phyloP scores from a whole-genome alignment of 2,888 invertebrate species.

The Sinopyrophorus schimmeli region DNA sequence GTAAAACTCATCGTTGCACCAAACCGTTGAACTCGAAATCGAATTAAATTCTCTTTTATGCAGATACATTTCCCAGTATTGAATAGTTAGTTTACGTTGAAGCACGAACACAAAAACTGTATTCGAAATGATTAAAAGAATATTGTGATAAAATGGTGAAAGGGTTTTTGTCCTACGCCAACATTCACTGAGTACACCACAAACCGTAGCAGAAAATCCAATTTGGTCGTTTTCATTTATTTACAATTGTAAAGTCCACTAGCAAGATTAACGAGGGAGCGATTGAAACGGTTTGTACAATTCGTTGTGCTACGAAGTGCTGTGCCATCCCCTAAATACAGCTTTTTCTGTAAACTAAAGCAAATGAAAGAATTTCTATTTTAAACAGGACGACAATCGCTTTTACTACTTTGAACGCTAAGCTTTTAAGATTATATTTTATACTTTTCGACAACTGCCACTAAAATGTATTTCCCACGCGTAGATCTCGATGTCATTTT shows the following conservation, averaged over 20 bases:
- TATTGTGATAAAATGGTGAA: constrained; percentile 1
- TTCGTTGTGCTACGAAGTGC: constrained; percentile 18
- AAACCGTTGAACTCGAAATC: constrained; percentile 9
- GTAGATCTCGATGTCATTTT: too few species aligned
- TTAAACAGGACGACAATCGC: constrained; percentile 1
- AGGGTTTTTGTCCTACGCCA: background rate
- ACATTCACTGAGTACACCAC: constrained; percentile 10
- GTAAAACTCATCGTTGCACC: constrained; percentile 17
- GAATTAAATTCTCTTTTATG: constrained; percentile 15
- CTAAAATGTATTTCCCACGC: too few species aligned
- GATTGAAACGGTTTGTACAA: constrained; percentile 27
- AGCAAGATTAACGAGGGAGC: constrained; percentile 29
- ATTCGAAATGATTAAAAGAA: constrained; percentile 7
- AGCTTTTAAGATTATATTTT: too few species aligned
- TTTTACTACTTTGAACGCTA: too few species aligned
- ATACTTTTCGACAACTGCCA: too few species aligned
- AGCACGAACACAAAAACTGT: background rate
- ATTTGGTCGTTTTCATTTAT: constrained; percentile 26
- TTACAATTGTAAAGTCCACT: constrained; percentile 27
- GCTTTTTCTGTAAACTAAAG: constrained; percentile 21
- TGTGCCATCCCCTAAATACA: constrained; percentile 18
- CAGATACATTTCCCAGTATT: background rate
- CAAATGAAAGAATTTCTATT: constrained; percentile 12
- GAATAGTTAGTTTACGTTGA: too few species aligned
- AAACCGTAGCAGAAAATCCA: constrained; percentile 25